phyloP scores from a whole-genome alignment of 2,888 invertebrate species.

The Laothoe populi region DNA sequence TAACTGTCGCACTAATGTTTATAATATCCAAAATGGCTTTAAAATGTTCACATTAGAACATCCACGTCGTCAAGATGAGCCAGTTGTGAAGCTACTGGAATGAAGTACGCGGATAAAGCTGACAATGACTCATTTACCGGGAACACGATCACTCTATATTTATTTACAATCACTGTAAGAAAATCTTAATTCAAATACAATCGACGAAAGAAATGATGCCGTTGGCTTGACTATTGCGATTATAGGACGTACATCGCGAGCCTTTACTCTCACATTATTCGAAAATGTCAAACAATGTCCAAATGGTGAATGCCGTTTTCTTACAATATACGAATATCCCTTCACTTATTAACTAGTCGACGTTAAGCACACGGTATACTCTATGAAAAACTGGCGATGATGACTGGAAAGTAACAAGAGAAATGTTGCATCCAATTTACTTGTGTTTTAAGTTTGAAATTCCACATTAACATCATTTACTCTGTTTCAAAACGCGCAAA shows the following conservation, averaged over 20 bases:
- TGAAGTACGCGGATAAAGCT: constrained; percentile 70
- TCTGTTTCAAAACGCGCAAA: constrained; percentile 43
- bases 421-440: constrained; percentile 37
- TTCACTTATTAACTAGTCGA: constrained; percentile 40
- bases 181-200: constrained; percentile 43
- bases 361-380: constrained; percentile 47
- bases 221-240: constrained; percentile 5
- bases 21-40: constrained; percentile 74
- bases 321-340: constrained; percentile 28
- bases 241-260: constrained; percentile 35
- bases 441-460: constrained; percentile 27
- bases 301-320: constrained; percentile 57
- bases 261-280: constrained; percentile 37
- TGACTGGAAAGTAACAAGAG: constrained; percentile 55
- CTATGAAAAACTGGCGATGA: constrained; percentile 53
- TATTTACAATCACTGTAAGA: constrained; percentile 75
- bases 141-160: constrained; percentile 76
- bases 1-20: constrained; percentile 70
- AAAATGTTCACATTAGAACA: constrained; percentile 81
- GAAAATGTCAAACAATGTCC: constrained; percentile 63
- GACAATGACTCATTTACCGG: constrained; percentile 70
- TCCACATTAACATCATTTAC: constrained; percentile 37
- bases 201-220: constrained; percentile 28
- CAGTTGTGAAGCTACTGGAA: constrained; percentile 76
- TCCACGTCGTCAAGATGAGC: constrained; percentile 66